Evolutionary conservation across 2,888 invertebrate species (phyloP).

Genomic region (Nipponacmea schrenckii): DNA sequence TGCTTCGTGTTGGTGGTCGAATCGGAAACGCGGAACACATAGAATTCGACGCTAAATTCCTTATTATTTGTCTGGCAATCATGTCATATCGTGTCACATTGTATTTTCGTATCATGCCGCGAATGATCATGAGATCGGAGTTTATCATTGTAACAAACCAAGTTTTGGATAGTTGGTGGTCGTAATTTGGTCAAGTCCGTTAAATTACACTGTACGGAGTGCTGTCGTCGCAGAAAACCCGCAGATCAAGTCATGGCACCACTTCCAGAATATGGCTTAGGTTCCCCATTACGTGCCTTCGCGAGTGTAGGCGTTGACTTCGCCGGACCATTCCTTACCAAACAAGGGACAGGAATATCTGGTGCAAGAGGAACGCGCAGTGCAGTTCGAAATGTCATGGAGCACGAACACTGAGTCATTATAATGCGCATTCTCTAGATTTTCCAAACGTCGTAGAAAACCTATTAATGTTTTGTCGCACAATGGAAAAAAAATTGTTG

Average conservation of each 20-base stretch:
- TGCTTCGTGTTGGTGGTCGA: slow-evolving; percentile 19
- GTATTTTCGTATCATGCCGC: slow-evolving; percentile 17
- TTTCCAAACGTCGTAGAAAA: slow-evolving; percentile 10
- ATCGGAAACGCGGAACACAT: slow-evolving; percentile 14
- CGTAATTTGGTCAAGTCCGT: slow-evolving; percentile 18
- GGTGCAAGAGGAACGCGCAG: slow-evolving; percentile 21
- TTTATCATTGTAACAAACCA: slow-evolving; percentile 14
- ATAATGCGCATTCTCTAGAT: slow-evolving; percentile 17
- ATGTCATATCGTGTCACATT: slow-evolving; percentile 16
- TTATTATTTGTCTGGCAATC: slow-evolving; percentile 23
- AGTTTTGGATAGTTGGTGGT: slow-evolving; percentile 28
- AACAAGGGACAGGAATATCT: slow-evolving; percentile 22
- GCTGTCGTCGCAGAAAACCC: slow-evolving; percentile 5
- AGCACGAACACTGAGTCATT: slow-evolving; percentile 13
- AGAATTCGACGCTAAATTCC: slow-evolving; percentile 15
- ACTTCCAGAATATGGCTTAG: slow-evolving; percentile 19
- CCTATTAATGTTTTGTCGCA: slow-evolving; percentile 19
- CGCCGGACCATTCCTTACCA: slow-evolving; percentile 25
- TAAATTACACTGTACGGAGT: slow-evolving; percentile 3
- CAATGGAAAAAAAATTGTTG: slow-evolving; percentile 17
- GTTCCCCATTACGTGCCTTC: slow-evolving; percentile 21
- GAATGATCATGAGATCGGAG: slow-evolving; percentile 19
- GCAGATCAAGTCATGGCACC: slow-evolving; percentile 20
- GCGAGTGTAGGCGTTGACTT: slow-evolving; percentile 20
- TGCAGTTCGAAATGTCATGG: slow-evolving; percentile 14